Percentiles rank a stretch among this genome's conserved stretches.
Evolutionary conservation across 2,888 invertebrate genomes (phyloP).

Genomic region (Agriopis leucophaearia): DNA sequence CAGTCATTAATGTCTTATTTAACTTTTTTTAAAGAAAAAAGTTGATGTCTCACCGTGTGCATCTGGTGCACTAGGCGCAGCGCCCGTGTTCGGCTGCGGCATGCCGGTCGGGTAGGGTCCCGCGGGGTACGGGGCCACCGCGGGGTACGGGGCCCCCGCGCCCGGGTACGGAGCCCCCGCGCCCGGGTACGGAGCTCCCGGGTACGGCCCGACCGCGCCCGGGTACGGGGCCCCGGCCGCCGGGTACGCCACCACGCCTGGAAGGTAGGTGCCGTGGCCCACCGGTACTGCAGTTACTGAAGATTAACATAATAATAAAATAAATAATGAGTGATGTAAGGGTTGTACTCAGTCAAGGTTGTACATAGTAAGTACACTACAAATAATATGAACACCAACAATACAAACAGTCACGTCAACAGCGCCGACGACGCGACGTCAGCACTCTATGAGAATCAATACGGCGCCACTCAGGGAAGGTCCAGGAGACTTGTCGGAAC

Average conservation of each 20-base stretch:
- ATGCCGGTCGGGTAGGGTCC: slow-evolving; percentile 59
- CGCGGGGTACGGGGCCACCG: slow-evolving; percentile 51
- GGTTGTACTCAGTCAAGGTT: too few relatives aligned
- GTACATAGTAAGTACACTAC: too few relatives aligned
- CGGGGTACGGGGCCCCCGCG: slow-evolving; percentile 49
- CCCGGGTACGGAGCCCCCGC: slow-evolving; percentile 48
- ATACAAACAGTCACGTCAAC: too few relatives aligned
- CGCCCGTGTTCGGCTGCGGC: slow-evolving; percentile 45
- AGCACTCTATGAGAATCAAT: too few relatives aligned
- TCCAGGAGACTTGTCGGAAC: too few relatives aligned
- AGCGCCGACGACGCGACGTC: too few relatives aligned
- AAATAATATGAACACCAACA: too few relatives aligned
- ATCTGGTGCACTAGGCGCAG: slow-evolving; percentile 66
- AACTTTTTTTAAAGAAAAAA: too few relatives aligned
- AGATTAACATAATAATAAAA: background rate
- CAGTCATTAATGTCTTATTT: too few relatives aligned
- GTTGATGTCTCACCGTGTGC: slow-evolving; percentile 56
- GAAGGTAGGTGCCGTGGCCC: slow-evolving; percentile 42
- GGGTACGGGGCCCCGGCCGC: slow-evolving; percentile 49
- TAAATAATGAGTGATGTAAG: too few relatives aligned
- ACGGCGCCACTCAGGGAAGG: too few relatives aligned
- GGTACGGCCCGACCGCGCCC: slow-evolving; percentile 49
- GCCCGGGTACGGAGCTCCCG: slow-evolving; percentile 52
- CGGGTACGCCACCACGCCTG: slow-evolving; percentile 44
- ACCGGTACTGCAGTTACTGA: slow-evolving; percentile 24